phyloP scores from a whole-genome alignment of 2,113 vertebrate genomes.

The Channa argus region DNA sequence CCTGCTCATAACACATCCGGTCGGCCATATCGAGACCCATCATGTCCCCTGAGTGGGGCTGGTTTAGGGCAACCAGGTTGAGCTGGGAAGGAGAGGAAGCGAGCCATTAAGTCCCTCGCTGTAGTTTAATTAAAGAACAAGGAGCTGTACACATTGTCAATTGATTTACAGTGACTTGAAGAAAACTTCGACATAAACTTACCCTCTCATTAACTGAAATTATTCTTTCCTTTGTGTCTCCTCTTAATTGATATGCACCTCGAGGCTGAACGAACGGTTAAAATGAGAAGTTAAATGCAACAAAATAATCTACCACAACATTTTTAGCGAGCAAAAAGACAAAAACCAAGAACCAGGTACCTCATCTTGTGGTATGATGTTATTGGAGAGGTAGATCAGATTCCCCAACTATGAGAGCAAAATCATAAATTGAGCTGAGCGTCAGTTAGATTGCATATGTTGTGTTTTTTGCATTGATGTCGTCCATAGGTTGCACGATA shows the following conservation, averaged over 20 bases:
- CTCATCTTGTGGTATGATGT: constrained; percentile 83
- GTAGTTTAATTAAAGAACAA: neutral
- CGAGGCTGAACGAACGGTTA: constrained; percentile 54
- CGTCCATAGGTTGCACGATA: too few relatives aligned
- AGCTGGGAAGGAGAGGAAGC: constrained; percentile 80
- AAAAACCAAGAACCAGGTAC: constrained; percentile 23
- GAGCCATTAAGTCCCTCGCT: neutral
- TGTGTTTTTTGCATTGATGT: neutral
- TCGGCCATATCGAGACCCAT: constrained; percentile 84
- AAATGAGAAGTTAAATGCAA: neutral
- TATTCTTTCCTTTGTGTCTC: constrained; percentile 60
- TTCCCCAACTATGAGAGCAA: constrained; percentile 87
- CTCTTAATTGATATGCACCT: constrained; percentile 59
- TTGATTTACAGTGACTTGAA: too few relatives aligned
- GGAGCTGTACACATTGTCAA: neutral
- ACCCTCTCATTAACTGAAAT: constrained; percentile 58
- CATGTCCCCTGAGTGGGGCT: constrained; percentile 89
- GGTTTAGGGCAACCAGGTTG: constrained; percentile 92
- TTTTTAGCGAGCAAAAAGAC: neutral
- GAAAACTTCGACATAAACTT: constrained; percentile 8
- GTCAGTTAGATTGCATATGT: neutral
- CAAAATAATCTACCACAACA: neutral
- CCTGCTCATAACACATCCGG: constrained; percentile 92
- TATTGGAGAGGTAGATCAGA: constrained; percentile 86
- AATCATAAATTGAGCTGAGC: constrained; percentile 8